Evolutionary conservation across 2,113 vertebrate genomes (phyloP).

Genomic region (Sarotherodon lohbergeri): DNA sequence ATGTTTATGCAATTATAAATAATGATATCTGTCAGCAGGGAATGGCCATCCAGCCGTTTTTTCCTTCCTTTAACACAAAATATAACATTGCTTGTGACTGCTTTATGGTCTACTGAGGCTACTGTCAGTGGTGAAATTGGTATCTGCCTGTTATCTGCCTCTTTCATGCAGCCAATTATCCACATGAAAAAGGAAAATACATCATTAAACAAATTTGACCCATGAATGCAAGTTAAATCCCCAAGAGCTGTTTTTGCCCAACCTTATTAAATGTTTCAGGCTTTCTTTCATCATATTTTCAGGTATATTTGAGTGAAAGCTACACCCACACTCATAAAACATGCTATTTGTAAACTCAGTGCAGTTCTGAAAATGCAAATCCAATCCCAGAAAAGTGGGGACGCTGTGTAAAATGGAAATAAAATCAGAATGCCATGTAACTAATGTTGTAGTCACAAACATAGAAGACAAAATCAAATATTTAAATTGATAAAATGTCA

Average conservation of each 20-base stretch:
- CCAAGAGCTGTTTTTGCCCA: neutral
- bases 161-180: conserved; percentile 54
- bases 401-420: neutral
- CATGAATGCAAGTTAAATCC: conserved; percentile 12
- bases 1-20: neutral
- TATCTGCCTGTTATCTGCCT: conserved; percentile 14
- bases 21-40: neutral
- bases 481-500: neutral
- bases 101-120: neutral
- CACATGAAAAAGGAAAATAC: conserved; percentile 32
- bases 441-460: neutral
- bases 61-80: neutral
- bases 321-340: neutral
- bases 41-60: neutral
- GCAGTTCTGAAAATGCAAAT: neutral
- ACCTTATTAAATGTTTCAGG: conserved; percentile 20
- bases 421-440: neutral
- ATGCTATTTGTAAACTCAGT: neutral
- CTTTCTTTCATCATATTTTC: conserved; percentile 33
- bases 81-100: neutral
- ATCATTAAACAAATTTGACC: conserved; percentile 48
- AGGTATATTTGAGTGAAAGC: neutral
- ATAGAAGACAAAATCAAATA: neutral
- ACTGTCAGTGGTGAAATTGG: neutral
- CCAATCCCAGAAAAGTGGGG: neutral